Evolutionary conservation across 1,140 invertebrate species (phyloP), one percentile per base, ranked within the genome.

Genomic region (Diachasmimorpha longicaudata): DNA sequence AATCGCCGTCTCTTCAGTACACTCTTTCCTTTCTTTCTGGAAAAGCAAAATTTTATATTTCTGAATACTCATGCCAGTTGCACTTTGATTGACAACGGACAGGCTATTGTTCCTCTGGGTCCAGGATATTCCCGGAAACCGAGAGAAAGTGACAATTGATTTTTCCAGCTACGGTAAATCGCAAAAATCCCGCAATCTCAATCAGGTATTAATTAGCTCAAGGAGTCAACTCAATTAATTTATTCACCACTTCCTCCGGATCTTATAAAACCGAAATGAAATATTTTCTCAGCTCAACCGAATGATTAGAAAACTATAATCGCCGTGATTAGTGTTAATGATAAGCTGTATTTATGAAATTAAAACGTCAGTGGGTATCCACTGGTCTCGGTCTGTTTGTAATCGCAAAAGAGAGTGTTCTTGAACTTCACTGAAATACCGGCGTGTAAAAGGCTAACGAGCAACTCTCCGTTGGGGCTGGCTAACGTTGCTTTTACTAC

Each of bases 91-190:
- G 52, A 39, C 48, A 31, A 44, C 25, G 14, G 31, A 42, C 39
- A 9, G 55, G 5, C 46, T 42, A 31, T 66, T 68, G 52, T 52
- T 52, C 48, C 13, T 10, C 8, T 25, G 37, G 36, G 39, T 55
- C 46, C 37, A 74, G 6, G 19, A 52, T 52, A 52, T 52, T 77
- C 75, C 78, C 79, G 79, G 79, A 82, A 83, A 81, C 79, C 76
- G 66, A 66, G 83, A 83, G 81, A 84, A 85, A 85, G 82, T 80
- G 73, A 78, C 42, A 73, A 76, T 70, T 52, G 14, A 19, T 52
- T 52, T 52, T 52, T n/a, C 9, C 31, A 23, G 13, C 13, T n/a
- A 39, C 9, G 1, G 68, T 16, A 70, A 70, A 70, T 16, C 14
- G 5, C 68, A 21, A 42, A 14, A 39, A 10, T 25, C 31, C 31